A percentile compares a stretch with the other conserved stretches of the same genome.
phyloP scores from a whole-genome alignment of 2,888 invertebrate genomes.

The Calameuta idolon region DNA sequence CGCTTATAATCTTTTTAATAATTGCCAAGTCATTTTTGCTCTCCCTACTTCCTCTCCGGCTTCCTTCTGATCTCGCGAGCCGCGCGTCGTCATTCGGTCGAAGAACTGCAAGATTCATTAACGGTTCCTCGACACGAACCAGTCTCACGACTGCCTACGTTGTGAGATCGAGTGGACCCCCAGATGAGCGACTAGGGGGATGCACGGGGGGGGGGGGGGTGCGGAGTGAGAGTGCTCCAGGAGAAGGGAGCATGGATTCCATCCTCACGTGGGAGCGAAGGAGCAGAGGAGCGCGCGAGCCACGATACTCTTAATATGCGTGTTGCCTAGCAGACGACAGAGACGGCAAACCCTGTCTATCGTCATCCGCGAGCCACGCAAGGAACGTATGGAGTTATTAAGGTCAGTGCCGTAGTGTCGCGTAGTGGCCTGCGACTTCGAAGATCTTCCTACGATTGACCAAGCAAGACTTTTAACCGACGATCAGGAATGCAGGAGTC shows the following conservation, averaged over 20 bases:
- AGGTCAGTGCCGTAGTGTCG: slow-evolving; percentile 48
- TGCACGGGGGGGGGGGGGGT: no score
- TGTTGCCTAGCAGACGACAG: slow-evolving; percentile 45
- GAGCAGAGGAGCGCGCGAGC: slow-evolving; percentile 3
- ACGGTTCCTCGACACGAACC: slow-evolving; percentile 55
- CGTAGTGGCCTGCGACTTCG: background rate
- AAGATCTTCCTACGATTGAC: no score
- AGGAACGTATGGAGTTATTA: slow-evolving; percentile 56
- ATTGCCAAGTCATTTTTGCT: slow-evolving; percentile 9
- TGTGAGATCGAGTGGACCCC: no score
- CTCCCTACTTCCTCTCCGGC: slow-evolving; percentile 14
- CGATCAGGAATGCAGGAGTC: no score
- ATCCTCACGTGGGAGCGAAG: slow-evolving; percentile 22
- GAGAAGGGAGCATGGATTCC: slow-evolving; percentile 39
- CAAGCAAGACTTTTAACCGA: no score
- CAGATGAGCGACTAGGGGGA: no score
- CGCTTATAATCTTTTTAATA: no score
- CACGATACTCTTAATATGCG: slow-evolving; percentile 49
- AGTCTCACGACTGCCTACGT: slow-evolving; percentile 11
- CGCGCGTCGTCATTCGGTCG: slow-evolving; percentile 32
- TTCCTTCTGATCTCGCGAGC: slow-evolving; percentile 10
- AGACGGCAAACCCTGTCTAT: slow-evolving; percentile 50
- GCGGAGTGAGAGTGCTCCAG: no score
- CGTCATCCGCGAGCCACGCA: slow-evolving; percentile 54
- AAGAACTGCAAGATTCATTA: slow-evolving; percentile 59